phyloP scores from a whole-genome alignment of 1,140 invertebrate genomes.

The Brachionus sp. region DNA sequence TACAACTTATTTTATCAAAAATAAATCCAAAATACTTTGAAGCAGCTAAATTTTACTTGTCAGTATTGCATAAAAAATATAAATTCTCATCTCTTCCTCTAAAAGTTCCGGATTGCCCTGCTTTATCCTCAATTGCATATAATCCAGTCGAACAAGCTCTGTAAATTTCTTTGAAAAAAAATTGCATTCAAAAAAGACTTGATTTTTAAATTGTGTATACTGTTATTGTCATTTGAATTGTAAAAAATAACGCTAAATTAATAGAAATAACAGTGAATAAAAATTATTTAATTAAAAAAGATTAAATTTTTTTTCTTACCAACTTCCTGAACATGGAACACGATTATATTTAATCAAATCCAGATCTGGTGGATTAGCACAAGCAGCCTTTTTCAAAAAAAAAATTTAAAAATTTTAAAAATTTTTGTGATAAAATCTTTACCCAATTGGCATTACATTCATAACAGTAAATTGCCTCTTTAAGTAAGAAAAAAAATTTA shows the following conservation, averaged over 20 bases:
- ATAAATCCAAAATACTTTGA: too few species aligned
- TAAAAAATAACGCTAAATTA: background rate
- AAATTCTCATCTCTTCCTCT: background rate
- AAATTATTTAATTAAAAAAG: background rate
- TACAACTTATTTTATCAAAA: too few species aligned
- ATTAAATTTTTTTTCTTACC: background rate
- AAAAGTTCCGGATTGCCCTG: background rate
- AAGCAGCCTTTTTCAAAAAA: background rate
- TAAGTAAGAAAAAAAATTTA: background rate
- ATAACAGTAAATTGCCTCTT: conserved; percentile 18
- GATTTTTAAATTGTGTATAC: background rate
- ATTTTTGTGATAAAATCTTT: background rate
- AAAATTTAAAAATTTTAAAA: background rate
- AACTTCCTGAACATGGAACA: background rate
- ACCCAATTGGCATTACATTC: background rate
- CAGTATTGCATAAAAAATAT: background rate
- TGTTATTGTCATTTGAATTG: background rate
- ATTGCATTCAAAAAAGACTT: background rate
- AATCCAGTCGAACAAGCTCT: background rate
- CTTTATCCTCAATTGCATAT: background rate
- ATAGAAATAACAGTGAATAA: background rate
- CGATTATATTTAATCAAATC: background rate
- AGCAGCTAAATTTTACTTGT: background rate
- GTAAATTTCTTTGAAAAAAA: background rate
- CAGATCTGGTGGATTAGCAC: background rate